These are phyloP conservation scores for Glaucomys volans DNA, from an alignment of 2,113 vertebrate genomes.

Conservation along the genomic window DNA sequence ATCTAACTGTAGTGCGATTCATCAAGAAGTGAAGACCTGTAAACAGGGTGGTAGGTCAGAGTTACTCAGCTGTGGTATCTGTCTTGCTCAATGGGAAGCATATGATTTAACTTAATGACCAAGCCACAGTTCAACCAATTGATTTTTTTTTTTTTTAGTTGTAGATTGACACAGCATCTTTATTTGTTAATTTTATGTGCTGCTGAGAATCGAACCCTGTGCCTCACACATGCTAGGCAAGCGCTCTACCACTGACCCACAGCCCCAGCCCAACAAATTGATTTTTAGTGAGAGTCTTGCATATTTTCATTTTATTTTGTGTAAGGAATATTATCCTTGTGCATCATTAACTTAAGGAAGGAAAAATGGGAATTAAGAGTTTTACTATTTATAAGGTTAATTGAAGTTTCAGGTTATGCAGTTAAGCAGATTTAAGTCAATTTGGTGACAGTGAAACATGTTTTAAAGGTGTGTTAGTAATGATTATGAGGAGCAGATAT, in stretches of 20 bases:
- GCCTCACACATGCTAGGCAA: too few relatives aligned
- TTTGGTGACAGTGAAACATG: not conserved
- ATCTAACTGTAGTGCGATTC: not conserved
- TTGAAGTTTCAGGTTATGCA: not conserved
- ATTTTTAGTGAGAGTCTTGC: constrained; percentile 47
- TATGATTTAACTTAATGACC: constrained; percentile 37
- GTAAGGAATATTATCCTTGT: not conserved
- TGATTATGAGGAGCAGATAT: not conserved
- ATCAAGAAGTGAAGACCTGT: not conserved
- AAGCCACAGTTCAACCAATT: not conserved
- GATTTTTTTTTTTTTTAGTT: too few relatives aligned
- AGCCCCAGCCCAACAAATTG: not conserved
- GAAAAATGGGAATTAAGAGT: not conserved
- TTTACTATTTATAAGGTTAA: constrained; percentile 37
- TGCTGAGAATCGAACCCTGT: too few relatives aligned
- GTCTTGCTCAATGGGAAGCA: not conserved
- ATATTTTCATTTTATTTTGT: constrained; percentile 55
- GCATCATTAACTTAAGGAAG: constrained; percentile 40
- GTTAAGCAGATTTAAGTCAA: constrained; percentile 1
- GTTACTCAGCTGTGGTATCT: not conserved
- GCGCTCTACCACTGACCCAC: too few relatives aligned
- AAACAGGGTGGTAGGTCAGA: not conserved
- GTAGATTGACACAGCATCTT: too few relatives aligned
- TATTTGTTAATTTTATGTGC: too few relatives aligned
- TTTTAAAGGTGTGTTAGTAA: not conserved